These are phyloP conservation scores for Lasaia peninsularis DNA, from an alignment of 1,140 invertebrate species.

Conservation along the genomic window DNA sequence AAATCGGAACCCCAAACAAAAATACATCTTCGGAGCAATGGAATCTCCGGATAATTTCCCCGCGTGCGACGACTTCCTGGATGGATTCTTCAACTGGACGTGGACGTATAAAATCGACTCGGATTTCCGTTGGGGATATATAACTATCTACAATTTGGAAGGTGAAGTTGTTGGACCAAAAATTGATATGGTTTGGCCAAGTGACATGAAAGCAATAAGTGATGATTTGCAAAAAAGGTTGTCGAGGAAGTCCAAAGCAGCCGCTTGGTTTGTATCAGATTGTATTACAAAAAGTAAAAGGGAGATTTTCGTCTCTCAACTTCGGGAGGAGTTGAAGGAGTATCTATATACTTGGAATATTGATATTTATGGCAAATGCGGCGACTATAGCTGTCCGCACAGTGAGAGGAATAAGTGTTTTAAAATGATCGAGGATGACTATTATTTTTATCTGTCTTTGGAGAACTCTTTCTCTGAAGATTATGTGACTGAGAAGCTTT, in stretches of 20 bases:
- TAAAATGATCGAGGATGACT: constrained; percentile 29
- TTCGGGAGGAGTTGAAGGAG: constrained; percentile 26
- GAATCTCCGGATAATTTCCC: constrained; percentile 55
- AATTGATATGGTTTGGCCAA: constrained; percentile 41
- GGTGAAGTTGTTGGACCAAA: constrained; percentile 48
- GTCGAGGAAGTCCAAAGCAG: constrained; percentile 38
- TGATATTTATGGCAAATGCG: constrained; percentile 37
- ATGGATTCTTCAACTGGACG: constrained; percentile 80
- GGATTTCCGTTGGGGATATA: constrained; percentile 79
- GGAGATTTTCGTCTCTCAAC: constrained; percentile 28
- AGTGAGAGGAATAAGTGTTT: constrained; percentile 23
- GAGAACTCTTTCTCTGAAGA: constrained; percentile 39
- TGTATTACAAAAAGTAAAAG: constrained; percentile 34
- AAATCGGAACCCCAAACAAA: constrained; percentile 39
- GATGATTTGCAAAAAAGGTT: constrained; percentile 38
- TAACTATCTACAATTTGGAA: constrained; percentile 43
- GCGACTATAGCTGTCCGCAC: constrained; percentile 26
- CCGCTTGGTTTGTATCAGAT: constrained; percentile 46
- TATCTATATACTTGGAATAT: constrained; percentile 18
- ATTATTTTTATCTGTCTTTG: constrained; percentile 37
- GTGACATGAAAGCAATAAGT: constrained; percentile 40
- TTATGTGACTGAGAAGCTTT: constrained; percentile 20
- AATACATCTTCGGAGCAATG: constrained; percentile 59
- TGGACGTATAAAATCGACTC: constrained; percentile 82
- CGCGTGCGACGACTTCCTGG: constrained; percentile 34